Percentiles rank a stretch among this genome's conserved stretches.
Evolutionary conservation across 2,888 invertebrate genomes (phyloP).

Genomic region (Agonum fuliginosum): DNA sequence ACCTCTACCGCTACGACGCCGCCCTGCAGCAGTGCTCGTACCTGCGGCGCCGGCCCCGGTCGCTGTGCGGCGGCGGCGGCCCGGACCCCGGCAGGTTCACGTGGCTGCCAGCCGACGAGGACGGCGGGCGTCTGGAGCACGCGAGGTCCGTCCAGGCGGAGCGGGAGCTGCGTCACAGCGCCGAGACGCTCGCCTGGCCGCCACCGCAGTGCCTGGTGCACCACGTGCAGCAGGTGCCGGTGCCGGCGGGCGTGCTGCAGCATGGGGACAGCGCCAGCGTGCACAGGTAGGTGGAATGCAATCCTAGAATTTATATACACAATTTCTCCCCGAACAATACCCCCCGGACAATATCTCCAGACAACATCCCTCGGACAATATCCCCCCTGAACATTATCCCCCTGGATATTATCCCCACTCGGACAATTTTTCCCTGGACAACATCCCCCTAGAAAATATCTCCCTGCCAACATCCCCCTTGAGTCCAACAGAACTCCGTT

Average conservation of each 20-base stretch:
- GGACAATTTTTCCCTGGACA: no score
- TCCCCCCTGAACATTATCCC: no score
- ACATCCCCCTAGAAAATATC: no score
- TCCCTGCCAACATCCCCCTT: no score
- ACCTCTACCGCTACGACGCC: conserved; percentile 80
- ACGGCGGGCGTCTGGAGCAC: conserved; percentile 83
- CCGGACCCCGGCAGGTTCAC: conserved; percentile 85
- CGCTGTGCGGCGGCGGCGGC: conserved; percentile 79
- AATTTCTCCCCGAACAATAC: no score
- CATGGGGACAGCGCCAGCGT: conserved; percentile 36
- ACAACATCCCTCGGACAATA: no score
- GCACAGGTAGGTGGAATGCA: conserved; percentile 30
- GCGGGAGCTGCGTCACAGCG: conserved; percentile 67
- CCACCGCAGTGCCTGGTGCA: conserved; percentile 74
- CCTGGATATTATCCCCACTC: no score
- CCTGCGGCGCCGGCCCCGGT: conserved; percentile 85
- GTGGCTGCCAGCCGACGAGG: conserved; percentile 87
- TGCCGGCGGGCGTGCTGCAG: conserved; percentile 76
- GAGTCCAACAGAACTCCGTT: no score
- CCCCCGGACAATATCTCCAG: no score
- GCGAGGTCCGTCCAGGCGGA: conserved; percentile 72
- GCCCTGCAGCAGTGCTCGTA: conserved; percentile 88
- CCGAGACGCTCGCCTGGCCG: conserved; percentile 67
- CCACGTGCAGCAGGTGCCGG: conserved; percentile 75
- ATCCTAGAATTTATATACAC: no score